phyloP scores from a whole-genome alignment of 2,113 vertebrate species.

The Megalops atlanticus region DNA sequence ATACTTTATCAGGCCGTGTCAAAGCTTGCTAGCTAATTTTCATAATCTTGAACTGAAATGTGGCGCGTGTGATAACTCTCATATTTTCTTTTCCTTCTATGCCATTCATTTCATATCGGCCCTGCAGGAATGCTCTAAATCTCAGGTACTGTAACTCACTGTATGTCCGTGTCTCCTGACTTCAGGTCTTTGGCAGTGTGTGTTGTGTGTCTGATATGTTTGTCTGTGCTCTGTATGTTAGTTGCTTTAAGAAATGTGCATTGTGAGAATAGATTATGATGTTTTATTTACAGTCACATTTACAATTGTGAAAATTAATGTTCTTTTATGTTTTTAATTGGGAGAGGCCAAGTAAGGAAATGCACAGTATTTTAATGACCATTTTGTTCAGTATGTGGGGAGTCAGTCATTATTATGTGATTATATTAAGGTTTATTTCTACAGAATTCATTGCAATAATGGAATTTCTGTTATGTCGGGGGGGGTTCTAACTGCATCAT shows the following conservation, averaged over 20 bases:
- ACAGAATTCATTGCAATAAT: background rate
- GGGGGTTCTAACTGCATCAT: background rate
- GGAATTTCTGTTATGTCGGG: background rate
- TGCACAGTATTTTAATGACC: too few relatives aligned
- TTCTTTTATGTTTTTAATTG: too few relatives aligned
- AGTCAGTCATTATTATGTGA: too few relatives aligned
- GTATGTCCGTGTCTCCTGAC: slow-evolving; percentile 40
- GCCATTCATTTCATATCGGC: slow-evolving; percentile 88
- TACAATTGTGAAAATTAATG: too few relatives aligned
- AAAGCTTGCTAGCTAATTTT: slow-evolving; percentile 60
- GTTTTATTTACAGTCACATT: too few relatives aligned
- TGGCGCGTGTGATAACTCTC: slow-evolving; percentile 83
- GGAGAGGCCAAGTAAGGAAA: too few relatives aligned
- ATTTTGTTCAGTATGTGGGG: too few relatives aligned
- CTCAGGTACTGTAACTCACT: slow-evolving; percentile 89
- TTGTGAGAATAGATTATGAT: too few relatives aligned
- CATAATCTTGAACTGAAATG: slow-evolving; percentile 64
- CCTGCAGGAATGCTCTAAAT: slow-evolving; percentile 96
- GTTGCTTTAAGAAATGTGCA: too few relatives aligned
- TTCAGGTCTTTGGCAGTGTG: background rate
- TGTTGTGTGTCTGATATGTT: slow-evolving; percentile 7
- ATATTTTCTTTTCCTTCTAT: slow-evolving; percentile 88
- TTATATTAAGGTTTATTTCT: background rate
- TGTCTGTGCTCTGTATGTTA: slow-evolving; percentile 17
- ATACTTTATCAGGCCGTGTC: slow-evolving; percentile 27